Evolutionary conservation across 2,113 vertebrate species (phyloP), one percentile per base, ranked within the genome.

Genomic region (Speoplatyrhinus poulsoni): DNA sequence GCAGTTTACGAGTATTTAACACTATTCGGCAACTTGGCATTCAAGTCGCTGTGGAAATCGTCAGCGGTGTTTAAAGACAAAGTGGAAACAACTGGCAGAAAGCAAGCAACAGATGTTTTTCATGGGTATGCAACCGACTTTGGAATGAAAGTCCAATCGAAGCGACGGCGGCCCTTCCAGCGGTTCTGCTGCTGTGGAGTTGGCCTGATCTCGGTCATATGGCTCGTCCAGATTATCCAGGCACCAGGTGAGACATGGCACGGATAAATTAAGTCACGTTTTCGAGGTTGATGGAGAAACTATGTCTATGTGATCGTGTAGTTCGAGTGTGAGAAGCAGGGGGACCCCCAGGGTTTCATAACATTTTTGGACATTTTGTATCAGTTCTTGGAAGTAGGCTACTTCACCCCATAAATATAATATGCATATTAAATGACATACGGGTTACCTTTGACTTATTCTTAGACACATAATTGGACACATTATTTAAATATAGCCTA

Each of bases 171-270:
- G 80, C 85, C 84, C 82, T 84, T 93, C 81, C 87, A 81, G 88
- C 91, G 91, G 84, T 80, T 93, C 79, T 93, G 92, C 92, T 93
- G 90, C 90, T 83, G 90, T 46, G 92, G 86, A 76, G 65, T 90
- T 80, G 91, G 84, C 67, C 85, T 93, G 74, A 46, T 93, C 66
- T 87, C 90, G 56, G 82, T 88, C 77, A 79, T 91, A 52, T 90
- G 91, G 88, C 78, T 93, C 81, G 32, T 85, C 0, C 92, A 90
- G 82, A 79, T 91, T 77, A 74, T 87, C 75, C 89, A 86, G 77
- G 81, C 87, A 74, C 89, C 91, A 92, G 92, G 92, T 92, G 87
- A 88, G 89, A 84, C 36, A 6, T 41, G 7, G 7, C 36, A 41
- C 36, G 36, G 7, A 41, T 5, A 41, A 8, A 41, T 41, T 5